These are phyloP conservation scores for Phrynocephalus forsythii DNA, from an alignment of 2,797 vertebrate species.

Conservation along the genomic window DNA sequence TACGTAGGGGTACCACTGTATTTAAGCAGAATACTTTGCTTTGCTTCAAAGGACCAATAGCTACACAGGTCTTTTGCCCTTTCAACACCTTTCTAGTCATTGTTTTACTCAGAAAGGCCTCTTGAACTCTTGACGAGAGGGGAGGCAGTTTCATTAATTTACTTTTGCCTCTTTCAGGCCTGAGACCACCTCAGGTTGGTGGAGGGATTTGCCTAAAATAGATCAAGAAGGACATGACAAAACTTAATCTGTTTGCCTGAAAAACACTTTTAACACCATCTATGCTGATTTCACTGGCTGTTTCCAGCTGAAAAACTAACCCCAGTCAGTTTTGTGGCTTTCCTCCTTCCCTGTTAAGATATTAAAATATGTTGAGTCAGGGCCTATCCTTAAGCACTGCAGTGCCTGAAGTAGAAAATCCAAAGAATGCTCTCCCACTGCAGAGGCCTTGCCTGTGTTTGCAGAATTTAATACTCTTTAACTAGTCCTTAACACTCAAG, in stretches of 20 bases:
- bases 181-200: too few species aligned
- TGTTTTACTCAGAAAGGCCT: too few species aligned
- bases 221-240: too few species aligned
- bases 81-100: too few species aligned
- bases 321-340: neutral
- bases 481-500: neutral
- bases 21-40: too few species aligned
- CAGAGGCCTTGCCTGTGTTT: neutral
- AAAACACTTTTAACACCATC: neutral
- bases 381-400: neutral
- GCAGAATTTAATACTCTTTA: neutral
- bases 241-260: neutral
- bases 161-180: too few species aligned
- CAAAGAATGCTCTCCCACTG: neutral
- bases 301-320: neutral
- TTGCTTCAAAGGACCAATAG: too few species aligned
- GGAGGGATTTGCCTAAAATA: too few species aligned
- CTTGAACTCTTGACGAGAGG: too few species aligned
- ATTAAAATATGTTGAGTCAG: neutral
- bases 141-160: too few species aligned
- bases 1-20: too few species aligned
- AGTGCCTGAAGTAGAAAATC: neutral
- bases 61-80: too few species aligned
- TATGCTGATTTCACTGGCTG: neutral
- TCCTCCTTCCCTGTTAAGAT: neutral